Evolutionary conservation across 1,140 invertebrate species (phyloP).

Genomic region (Drosophila rufa): DNA sequence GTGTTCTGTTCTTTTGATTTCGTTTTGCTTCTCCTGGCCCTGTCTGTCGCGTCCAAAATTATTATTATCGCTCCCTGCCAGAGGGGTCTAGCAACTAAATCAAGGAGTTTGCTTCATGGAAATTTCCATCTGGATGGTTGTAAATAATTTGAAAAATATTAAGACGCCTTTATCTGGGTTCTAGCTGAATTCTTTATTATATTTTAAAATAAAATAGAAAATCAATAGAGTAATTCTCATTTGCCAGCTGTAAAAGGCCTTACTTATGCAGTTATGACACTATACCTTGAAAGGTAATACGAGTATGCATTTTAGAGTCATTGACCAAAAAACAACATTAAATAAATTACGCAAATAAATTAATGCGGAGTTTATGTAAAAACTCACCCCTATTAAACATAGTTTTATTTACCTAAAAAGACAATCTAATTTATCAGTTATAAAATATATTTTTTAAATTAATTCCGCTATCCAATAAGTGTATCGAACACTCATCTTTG

Average conservation of each 20-base stretch:
- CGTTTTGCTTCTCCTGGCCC: conserved; percentile 50
- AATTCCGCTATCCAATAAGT: conserved; percentile 8
- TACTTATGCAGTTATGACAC: too few species aligned
- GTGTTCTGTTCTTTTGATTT: conserved; percentile 66
- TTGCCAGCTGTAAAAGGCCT: too few species aligned
- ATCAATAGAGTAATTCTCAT: too few species aligned
- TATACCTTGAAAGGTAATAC: too few species aligned
- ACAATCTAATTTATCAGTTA: not conserved
- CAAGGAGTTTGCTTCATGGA: not conserved
- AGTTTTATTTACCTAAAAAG: too few species aligned
- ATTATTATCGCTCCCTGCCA: conserved; percentile 50
- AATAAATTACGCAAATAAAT: too few species aligned
- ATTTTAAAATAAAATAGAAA: not conserved
- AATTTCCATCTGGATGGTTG: too few species aligned
- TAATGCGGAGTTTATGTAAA: too few species aligned
- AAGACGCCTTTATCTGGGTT: not conserved
- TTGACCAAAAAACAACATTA: too few species aligned
- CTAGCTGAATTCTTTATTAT: not conserved
- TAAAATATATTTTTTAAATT: too few species aligned
- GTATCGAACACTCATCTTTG: conserved; percentile 44
- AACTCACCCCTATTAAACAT: too few species aligned
- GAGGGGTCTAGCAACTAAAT: not conserved
- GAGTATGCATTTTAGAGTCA: too few species aligned
- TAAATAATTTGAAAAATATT: not conserved
- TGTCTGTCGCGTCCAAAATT: conserved; percentile 49